phyloP scores from a whole-genome alignment of 2,113 vertebrate genomes.

The Bostrychus sinensis region DNA sequence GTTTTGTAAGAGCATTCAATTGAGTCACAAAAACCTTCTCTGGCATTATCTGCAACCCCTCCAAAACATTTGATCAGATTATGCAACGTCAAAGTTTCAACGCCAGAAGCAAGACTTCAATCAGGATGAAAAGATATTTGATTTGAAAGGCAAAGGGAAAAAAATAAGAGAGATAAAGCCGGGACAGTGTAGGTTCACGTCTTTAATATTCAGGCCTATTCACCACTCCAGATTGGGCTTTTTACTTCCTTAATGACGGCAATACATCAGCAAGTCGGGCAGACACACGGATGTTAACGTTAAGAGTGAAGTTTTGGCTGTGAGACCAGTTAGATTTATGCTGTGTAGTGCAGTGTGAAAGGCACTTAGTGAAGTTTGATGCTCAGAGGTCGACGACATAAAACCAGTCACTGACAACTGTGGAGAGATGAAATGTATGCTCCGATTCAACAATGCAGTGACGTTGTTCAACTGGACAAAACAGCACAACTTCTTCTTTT shows the following conservation, averaged over 20 bases:
- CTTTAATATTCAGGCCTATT: constrained; percentile 46
- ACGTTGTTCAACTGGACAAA: constrained; percentile 31
- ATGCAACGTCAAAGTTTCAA: constrained; percentile 7
- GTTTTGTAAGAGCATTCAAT: background rate
- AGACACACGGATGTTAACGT: constrained; percentile 34
- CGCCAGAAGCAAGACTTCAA: constrained; percentile 9
- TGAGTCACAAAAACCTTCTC: background rate
- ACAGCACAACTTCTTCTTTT: constrained; percentile 21
- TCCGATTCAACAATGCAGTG: constrained; percentile 11
- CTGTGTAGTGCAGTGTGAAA: constrained; percentile 55
- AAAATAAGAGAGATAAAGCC: constrained; percentile 10
- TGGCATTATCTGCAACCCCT: background rate
- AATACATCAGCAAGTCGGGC: constrained; percentile 35
- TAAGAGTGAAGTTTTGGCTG: constrained; percentile 34
- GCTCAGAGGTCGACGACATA: constrained; percentile 42
- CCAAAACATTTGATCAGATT: constrained; percentile 11
- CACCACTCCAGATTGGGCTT: constrained; percentile 36
- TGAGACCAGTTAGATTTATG: constrained; percentile 32
- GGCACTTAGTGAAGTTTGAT: constrained; percentile 45
- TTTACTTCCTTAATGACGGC: constrained; percentile 46
- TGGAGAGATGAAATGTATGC: background rate
- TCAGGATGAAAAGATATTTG: constrained; percentile 1
- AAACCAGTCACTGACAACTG: background rate
- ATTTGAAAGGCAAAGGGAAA: constrained; percentile 25
- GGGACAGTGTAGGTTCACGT: constrained; percentile 17